These are phyloP conservation scores for Ginglymostoma cirratum DNA, from an alignment of 2,113 vertebrate genomes.

Conservation along the genomic window DNA sequence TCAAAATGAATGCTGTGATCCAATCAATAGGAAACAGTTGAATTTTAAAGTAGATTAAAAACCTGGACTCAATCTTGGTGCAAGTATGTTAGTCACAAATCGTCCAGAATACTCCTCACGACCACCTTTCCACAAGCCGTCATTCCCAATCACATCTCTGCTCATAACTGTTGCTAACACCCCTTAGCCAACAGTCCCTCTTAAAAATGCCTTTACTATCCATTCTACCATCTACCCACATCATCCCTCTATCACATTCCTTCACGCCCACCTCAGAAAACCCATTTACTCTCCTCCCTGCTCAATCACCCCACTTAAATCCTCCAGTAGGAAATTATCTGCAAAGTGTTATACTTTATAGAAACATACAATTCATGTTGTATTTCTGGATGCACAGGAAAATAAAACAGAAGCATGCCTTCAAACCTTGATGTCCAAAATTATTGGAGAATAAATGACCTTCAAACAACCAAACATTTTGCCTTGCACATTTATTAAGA, in stretches of 20 bases:
- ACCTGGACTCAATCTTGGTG: background rate
- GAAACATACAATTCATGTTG: background rate
- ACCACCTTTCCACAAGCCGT: background rate
- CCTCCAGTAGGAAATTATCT: background rate
- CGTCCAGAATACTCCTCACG: background rate
- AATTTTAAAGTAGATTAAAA: background rate
- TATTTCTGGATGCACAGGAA: background rate
- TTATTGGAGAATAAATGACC: background rate
- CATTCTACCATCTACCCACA: background rate
- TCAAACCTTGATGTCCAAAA: background rate
- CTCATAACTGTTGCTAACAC: background rate
- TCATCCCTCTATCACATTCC: background rate
- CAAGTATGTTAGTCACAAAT: background rate
- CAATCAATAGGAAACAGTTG: background rate
- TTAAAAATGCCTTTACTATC: background rate
- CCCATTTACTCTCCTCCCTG: background rate
- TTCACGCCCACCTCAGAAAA: background rate
- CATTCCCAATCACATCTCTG: background rate
- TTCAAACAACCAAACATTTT: background rate
- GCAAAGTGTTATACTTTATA: background rate
- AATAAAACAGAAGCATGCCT: background rate
- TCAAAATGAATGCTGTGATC: background rate
- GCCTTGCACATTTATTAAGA: background rate
- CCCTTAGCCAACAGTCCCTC: too few relatives aligned
- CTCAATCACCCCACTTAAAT: background rate